Conservation (phyloP, 2,888 invertebrate species). For the Heliconius aoede region DNA sequence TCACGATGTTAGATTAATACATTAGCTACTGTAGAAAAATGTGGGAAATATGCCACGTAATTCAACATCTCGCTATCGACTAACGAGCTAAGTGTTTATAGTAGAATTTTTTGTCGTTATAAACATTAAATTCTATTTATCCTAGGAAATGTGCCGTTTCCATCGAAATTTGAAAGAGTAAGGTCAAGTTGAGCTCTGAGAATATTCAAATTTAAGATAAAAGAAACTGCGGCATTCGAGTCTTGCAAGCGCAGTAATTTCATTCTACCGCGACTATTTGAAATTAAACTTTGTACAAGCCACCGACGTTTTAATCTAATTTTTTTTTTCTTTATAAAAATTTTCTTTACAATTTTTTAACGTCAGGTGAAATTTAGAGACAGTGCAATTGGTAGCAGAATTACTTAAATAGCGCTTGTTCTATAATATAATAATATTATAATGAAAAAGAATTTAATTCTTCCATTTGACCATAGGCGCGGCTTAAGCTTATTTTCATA, state of each 20-base stretch:
- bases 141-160: constrained; percentile 17
- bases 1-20: constrained; percentile 14
- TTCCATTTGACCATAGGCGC: too few species aligned
- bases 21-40: neutral
- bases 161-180: constrained; percentile 28
- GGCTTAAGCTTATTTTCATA: too few species aligned
- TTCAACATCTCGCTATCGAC: constrained; percentile 13
- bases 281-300: constrained; percentile 22
- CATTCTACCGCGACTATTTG: constrained; percentile 17
- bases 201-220: constrained; percentile 27
- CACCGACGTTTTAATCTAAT: neutral
- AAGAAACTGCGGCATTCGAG: constrained; percentile 8
- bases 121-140: constrained; percentile 40
- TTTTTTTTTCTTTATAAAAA: neutral
- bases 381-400: neutral
- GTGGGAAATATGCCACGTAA: neutral
- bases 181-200: constrained; percentile 37
- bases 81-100: neutral
- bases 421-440: neutral
- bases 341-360: neutral
- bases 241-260: constrained; percentile 17
- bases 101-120: constrained; percentile 43
- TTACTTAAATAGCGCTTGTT: neutral
- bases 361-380: neutral
- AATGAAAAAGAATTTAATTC: too few species aligned